Evolutionary conservation across 2,113 vertebrate species (phyloP).

Genomic region (Catharus minimus): DNA sequence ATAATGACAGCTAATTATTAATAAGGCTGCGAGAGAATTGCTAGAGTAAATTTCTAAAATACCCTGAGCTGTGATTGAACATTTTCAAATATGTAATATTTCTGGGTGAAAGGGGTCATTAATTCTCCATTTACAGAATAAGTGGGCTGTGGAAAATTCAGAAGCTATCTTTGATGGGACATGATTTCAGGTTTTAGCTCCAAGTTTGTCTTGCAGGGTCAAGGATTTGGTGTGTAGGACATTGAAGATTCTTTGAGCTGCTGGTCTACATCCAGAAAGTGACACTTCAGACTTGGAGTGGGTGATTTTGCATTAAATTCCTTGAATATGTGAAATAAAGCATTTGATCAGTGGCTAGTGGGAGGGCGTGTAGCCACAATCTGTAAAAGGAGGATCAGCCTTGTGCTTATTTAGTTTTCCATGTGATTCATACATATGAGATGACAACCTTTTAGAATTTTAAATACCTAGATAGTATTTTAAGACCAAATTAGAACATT

Average conservation of each 20-base stretch:
- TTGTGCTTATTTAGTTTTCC: not conserved
- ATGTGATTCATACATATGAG: not conserved
- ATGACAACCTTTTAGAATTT: not conserved
- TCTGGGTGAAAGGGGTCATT: slow-evolving; percentile 15
- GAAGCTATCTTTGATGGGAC: not conserved
- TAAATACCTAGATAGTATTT: not conserved
- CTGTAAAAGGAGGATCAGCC: not conserved
- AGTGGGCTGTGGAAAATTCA: not conserved
- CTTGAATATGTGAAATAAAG: not conserved
- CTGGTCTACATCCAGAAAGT: not conserved
- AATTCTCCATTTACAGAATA: not conserved
- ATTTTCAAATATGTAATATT: slow-evolving; percentile 32
- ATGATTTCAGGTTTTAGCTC: not conserved
- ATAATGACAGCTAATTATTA: slow-evolving; percentile 36
- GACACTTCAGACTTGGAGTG: not conserved
- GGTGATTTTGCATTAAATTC: not conserved
- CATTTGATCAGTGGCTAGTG: not conserved
- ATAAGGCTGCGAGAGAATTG: not conserved
- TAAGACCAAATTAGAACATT: not conserved
- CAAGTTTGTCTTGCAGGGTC: not conserved
- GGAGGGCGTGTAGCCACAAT: not conserved
- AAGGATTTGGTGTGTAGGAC: not conserved
- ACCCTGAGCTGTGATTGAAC: not conserved
- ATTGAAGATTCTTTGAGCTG: not conserved
- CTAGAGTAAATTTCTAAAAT: slow-evolving; percentile 34